Evolutionary conservation across 2,113 vertebrate species (phyloP).

Genomic region (Brevimyrus niger): DNA sequence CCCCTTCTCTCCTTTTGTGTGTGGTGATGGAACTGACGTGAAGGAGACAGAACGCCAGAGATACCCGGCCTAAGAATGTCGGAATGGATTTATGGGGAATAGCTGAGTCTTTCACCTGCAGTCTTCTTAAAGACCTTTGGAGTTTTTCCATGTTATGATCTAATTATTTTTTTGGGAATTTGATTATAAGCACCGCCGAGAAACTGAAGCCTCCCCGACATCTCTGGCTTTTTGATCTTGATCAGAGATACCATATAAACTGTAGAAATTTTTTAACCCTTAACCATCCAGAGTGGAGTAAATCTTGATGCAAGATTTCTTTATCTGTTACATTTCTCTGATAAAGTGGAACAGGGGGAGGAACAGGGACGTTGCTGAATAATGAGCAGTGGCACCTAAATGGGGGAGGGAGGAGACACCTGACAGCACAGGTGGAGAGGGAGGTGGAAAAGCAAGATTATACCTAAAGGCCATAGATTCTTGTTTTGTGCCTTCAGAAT

Average conservation of each 20-base stretch:
- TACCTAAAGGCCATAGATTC: constrained; percentile 8
- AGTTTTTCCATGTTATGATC: constrained; percentile 31
- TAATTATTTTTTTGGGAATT: constrained; percentile 39
- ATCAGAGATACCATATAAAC: constrained; percentile 26
- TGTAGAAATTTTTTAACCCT: constrained; percentile 10
- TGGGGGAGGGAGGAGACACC: constrained; percentile 1
- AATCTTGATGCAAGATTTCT: constrained; percentile 45
- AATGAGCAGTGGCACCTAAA: constrained; percentile 27
- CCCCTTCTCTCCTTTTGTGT: constrained; percentile 8
- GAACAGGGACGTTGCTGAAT: constrained; percentile 45
- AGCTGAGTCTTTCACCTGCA: constrained; percentile 48
- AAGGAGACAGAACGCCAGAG: constrained; percentile 30
- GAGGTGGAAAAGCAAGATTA: background rate
- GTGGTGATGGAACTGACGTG: background rate
- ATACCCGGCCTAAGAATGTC: constrained; percentile 22
- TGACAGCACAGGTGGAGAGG: constrained; percentile 37
- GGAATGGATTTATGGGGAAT: constrained; percentile 39
- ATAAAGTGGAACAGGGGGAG: constrained; percentile 26
- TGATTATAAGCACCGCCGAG: constrained; percentile 43
- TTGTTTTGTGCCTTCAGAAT: constrained; percentile 4
- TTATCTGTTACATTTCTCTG: constrained; percentile 44
- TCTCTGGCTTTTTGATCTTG: constrained; percentile 9
- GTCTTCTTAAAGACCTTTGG: constrained; percentile 42
- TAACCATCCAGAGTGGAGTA: constrained; percentile 39
- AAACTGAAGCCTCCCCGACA: constrained; percentile 45